phyloP scores from a whole-genome alignment of 2,797 vertebrate species.

The Peromyscus melanophrys region DNA sequence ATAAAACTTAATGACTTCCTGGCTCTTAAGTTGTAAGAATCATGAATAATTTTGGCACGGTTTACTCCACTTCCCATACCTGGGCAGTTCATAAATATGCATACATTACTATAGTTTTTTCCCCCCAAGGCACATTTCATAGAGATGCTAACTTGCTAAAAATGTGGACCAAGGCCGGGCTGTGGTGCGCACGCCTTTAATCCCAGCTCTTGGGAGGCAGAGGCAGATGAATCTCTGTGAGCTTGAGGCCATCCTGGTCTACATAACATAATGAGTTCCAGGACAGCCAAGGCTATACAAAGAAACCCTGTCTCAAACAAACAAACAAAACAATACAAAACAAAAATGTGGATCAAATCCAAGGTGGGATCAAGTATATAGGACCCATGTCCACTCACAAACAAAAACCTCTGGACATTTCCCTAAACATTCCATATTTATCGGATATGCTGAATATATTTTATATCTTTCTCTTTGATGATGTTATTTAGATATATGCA shows the following conservation, averaged over 20 bases:
- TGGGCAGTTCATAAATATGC: background rate
- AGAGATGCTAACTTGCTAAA: background rate
- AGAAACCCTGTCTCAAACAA: background rate
- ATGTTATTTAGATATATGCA: background rate
- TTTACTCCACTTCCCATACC: background rate
- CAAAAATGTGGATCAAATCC: background rate
- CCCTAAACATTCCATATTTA: background rate
- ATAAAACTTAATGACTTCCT: constrained; percentile 30
- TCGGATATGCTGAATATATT: background rate
- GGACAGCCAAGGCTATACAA: background rate
- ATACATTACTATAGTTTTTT: accelerated
- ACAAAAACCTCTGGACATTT: background rate
- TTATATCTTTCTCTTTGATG: constrained; percentile 1
- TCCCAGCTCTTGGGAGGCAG: background rate
- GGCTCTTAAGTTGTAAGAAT: background rate
- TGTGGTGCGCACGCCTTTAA: background rate
- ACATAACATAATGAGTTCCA: background rate
- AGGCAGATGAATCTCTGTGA: background rate
- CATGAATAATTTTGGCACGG: background rate
- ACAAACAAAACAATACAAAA: background rate
- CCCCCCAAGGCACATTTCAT: background rate
- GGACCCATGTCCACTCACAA: background rate
- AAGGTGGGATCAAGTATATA: background rate
- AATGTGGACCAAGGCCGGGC: background rate
- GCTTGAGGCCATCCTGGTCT: background rate